Percentiles rank a stretch among this genome's conserved stretches.
phyloP scores from a whole-genome alignment of 2,113 vertebrate species.

The Ellobius talpinus region DNA sequence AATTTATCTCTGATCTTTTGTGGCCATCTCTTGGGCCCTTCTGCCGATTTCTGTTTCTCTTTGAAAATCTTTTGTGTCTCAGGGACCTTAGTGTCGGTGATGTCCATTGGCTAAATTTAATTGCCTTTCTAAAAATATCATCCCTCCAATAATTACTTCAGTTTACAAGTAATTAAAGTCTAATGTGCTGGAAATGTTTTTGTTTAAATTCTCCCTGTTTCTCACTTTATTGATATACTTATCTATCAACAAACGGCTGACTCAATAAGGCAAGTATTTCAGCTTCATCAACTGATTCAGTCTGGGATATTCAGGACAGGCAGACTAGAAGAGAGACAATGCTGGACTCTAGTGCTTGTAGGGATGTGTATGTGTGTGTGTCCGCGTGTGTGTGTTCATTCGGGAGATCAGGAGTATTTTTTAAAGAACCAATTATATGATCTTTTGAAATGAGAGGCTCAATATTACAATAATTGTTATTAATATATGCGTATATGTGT shows the following conservation, averaged over 20 bases:
- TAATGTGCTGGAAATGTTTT: slow-evolving; percentile 44
- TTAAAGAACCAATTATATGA: not conserved
- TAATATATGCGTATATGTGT: not conserved
- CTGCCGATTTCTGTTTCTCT: slow-evolving; percentile 30
- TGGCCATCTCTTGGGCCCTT: slow-evolving; percentile 21
- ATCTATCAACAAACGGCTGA: not conserved
- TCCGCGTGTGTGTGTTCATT: not conserved
- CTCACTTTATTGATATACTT: slow-evolving; percentile 39
- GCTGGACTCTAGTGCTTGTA: not conserved
- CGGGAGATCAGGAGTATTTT: not conserved
- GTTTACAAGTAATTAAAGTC: slow-evolving; percentile 65
- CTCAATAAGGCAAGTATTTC: not conserved
- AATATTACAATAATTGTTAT: not conserved
- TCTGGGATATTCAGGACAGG: slow-evolving; percentile 13
- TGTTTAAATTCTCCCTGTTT: slow-evolving; percentile 39
- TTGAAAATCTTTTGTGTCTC: slow-evolving; percentile 60
- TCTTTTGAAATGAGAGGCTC: slow-evolving; percentile 49
- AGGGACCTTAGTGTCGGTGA: slow-evolving; percentile 60
- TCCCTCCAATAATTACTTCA: slow-evolving; percentile 62
- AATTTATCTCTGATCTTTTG: slow-evolving; percentile 61
- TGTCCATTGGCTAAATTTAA: slow-evolving; percentile 53
- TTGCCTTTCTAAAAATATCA: slow-evolving; percentile 72
- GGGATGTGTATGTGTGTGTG: not conserved
- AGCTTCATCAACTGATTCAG: slow-evolving; percentile 43
- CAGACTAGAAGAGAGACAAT: not conserved